A percentile compares a stretch with the other conserved stretches of the same genome.
Conservation (phyloP, 2,113 vertebrate species). For the Laticauda laticaudata region DNA sequence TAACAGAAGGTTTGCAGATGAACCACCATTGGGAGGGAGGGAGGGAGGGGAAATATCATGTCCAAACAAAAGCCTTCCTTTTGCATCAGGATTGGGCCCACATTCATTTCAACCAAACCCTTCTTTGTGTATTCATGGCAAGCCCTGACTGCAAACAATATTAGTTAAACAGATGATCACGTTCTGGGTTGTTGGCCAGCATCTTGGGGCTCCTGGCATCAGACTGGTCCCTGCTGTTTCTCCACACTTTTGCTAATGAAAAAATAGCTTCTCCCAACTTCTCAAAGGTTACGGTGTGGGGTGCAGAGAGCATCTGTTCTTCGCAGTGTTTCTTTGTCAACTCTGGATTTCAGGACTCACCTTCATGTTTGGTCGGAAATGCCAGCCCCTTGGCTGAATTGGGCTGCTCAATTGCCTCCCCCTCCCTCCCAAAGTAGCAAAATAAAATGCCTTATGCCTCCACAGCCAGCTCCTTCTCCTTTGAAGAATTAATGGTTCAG, state of each 20-base stretch:
- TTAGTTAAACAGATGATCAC: not conserved
- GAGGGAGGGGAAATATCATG: not conserved
- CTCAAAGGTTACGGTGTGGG: not conserved
- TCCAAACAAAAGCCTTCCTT: not conserved
- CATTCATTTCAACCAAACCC: not conserved
- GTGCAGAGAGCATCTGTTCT: not conserved
- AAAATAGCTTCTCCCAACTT: not conserved
- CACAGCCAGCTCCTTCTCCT: not conserved
- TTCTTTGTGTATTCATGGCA: not conserved
- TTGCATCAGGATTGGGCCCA: not conserved
- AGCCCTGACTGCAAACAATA: not conserved
- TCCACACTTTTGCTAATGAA: not conserved
- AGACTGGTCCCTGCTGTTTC: not conserved
- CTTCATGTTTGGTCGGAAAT: not conserved
- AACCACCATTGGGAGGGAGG: not conserved
- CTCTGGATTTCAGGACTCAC: not conserved
- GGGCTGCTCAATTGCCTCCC: not conserved
- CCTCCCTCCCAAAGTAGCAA: not conserved
- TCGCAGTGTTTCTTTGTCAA: not conserved
- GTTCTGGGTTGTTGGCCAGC: not conserved
- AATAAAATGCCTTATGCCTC: not conserved
- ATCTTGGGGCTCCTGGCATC: not conserved
- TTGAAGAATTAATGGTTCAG: not conserved
- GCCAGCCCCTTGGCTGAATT: not conserved
- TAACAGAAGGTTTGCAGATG: not conserved